Conservation (phyloP, 1,140 invertebrate genomes). For the Meloidogyne floridensis region DNA sequence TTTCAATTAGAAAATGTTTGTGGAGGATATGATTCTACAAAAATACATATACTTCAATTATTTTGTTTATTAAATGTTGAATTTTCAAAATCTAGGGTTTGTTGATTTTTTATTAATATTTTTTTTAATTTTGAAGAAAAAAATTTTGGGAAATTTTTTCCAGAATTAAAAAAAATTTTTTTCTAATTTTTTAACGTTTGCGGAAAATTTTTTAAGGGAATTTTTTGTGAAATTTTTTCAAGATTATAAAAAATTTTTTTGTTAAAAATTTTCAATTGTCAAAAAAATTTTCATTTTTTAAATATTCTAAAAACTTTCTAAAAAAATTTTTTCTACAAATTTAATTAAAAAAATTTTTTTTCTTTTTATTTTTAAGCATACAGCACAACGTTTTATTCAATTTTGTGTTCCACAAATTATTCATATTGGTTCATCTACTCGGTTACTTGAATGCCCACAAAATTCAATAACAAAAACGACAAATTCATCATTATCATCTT, state of each 20-base stretch:
- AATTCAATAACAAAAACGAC: conserved; percentile 13
- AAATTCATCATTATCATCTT: conserved; percentile 13
- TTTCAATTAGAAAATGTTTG: conserved; percentile 33
- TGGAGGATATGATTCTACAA: conserved; percentile 19
- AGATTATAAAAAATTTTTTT: background rate
- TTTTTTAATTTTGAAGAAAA: no score
- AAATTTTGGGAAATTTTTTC: no score
- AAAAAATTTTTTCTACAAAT: no score
- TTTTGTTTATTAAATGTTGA: conserved; percentile 37
- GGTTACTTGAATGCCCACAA: conserved; percentile 36
- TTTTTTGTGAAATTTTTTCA: conserved; percentile 21
- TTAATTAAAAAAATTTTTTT: no score
- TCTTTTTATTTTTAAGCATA: conserved; percentile 24
- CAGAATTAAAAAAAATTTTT: no score
- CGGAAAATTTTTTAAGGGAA: no score
- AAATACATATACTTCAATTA: conserved; percentile 34
- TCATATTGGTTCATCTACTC: conserved; percentile 19
- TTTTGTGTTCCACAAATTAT: conserved; percentile 39
- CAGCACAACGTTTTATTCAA: conserved; percentile 39
- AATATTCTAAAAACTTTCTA: no score
- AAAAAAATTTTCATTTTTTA: no score
- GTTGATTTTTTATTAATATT: no score
- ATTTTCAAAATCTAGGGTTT: conserved; percentile 38
- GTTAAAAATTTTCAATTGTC: no score
- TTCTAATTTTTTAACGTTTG: no score